phyloP scores from a whole-genome alignment of 2,113 vertebrate species.

The Hyperopisus bebe region DNA sequence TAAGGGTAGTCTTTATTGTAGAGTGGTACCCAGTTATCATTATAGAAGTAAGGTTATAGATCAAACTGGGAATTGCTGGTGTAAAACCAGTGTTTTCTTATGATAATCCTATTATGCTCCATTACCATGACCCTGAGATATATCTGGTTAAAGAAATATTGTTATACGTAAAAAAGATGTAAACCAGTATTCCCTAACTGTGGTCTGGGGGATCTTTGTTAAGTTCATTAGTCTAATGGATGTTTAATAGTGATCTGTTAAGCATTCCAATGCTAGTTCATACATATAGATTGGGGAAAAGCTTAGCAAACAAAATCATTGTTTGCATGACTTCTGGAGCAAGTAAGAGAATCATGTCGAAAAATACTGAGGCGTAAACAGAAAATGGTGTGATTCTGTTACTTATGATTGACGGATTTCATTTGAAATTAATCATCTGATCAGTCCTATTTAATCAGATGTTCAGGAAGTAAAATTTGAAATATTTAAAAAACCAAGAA shows the following conservation, averaged over 20 bases:
- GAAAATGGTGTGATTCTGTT: background rate
- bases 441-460: background rate
- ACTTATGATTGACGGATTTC: background rate
- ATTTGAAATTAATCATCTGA: background rate
- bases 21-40: background rate
- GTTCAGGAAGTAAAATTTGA: background rate
- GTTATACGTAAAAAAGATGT: background rate
- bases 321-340: background rate
- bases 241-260: background rate
- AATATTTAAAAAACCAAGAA: background rate
- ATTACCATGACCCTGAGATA: background rate
- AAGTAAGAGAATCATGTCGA: background rate
- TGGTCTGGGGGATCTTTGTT: background rate
- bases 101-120: background rate
- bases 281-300: background rate
- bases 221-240: background rate
- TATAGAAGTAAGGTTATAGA: background rate
- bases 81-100: background rate
- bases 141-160: background rate
- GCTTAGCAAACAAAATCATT: background rate
- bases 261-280: background rate
- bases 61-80: background rate
- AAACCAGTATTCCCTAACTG: background rate
- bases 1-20: background rate
- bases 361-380: background rate